phyloP scores from a whole-genome alignment of 2,797 vertebrate species.

The Peromyscus melanophrys region DNA sequence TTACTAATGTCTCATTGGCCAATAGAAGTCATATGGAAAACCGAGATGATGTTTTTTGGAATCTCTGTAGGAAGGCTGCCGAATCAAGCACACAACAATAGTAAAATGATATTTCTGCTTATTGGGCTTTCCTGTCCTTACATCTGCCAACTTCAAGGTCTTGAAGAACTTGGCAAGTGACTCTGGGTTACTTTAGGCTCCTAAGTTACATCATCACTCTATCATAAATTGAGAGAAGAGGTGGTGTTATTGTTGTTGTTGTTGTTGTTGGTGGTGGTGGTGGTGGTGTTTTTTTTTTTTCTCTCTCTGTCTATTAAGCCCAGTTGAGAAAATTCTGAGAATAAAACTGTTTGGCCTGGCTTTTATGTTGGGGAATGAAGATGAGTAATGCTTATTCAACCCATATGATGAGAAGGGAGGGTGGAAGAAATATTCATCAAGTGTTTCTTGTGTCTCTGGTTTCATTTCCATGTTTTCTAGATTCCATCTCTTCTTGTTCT shows the following conservation, averaged over 20 bases:
- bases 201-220: not conserved
- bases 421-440: not conserved
- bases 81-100: not conserved
- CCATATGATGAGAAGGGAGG: not conserved
- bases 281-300: not conserved
- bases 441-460: not conserved
- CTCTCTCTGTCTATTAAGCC: not conserved
- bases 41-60: slow-evolving; percentile 3
- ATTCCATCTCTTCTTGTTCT: not conserved
- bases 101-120: not conserved
- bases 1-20: not conserved
- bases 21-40: not conserved
- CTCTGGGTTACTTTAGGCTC: slow-evolving; percentile 1
- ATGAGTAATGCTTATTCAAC: not conserved
- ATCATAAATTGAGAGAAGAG: slow-evolving; percentile 3
- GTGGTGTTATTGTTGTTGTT: not conserved
- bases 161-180: not conserved
- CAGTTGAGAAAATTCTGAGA: slow-evolving; percentile 25
- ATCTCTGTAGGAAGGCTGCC: not conserved
- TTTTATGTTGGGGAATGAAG: not conserved
- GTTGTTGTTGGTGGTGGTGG: too few relatives aligned
- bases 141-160: not conserved
- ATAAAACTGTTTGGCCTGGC: not conserved
- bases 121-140: not conserved
- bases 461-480: not conserved